These are phyloP conservation scores for Aleadryas rufinucha DNA, from an alignment of 2,113 vertebrate genomes.

Conservation along the genomic window DNA sequence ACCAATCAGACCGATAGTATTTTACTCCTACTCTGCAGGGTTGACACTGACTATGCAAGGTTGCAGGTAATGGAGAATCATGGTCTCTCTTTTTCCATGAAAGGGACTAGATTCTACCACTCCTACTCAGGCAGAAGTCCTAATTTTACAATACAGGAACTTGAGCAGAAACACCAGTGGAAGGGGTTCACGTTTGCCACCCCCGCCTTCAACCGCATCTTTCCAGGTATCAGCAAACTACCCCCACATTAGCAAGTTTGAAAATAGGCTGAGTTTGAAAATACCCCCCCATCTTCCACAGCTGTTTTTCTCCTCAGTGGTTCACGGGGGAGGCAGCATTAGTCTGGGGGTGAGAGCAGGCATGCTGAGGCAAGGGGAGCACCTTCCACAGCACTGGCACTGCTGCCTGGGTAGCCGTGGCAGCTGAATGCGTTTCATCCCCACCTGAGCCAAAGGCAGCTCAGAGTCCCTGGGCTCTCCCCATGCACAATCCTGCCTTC, in stretches of 20 bases:
- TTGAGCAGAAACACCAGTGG: background rate
- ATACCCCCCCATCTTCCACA: background rate
- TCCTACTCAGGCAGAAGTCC: slow-evolving; percentile 39
- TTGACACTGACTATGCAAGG: background rate
- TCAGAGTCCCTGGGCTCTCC: background rate
- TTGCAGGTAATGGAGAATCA: slow-evolving; percentile 22
- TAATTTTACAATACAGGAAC: background rate
- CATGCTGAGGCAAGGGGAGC: background rate
- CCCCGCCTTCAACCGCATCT: background rate
- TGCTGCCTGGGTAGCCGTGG: background rate
- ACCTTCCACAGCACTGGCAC: background rate
- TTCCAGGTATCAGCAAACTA: background rate
- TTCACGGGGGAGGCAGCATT: accelerated
- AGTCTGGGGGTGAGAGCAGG: background rate
- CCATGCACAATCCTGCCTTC: accelerated
- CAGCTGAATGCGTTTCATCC: background rate
- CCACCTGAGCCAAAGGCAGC: background rate
- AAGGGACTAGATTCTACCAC: background rate
- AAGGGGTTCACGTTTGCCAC: background rate
- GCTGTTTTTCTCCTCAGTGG: background rate
- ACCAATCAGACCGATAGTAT: slow-evolving; percentile 15
- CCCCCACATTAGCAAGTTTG: background rate
- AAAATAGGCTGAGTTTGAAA: background rate
- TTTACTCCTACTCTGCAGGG: slow-evolving; percentile 37
- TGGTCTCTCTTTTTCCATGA: slow-evolving; percentile 18